Evolutionary conservation across 1,140 invertebrate genomes (phyloP).

Genomic region (Drosophila mojavensis): DNA sequence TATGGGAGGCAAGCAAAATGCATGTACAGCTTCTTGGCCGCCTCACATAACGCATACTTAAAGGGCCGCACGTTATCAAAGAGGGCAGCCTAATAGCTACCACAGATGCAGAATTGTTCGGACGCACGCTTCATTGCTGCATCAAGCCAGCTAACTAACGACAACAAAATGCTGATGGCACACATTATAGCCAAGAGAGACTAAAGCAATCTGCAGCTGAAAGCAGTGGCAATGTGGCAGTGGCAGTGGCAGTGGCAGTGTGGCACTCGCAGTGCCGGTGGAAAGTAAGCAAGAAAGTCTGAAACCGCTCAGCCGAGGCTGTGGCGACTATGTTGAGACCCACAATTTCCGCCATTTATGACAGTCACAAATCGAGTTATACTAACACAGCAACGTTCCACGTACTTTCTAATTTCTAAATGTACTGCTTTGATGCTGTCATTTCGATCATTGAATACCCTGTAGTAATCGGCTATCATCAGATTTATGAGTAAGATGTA

Average conservation of each 20-base stretch:
- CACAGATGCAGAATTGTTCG: conserved; percentile 65
- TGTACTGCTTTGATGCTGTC: conserved; percentile 62
- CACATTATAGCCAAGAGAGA: conserved; percentile 76
- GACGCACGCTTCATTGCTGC: conserved; percentile 72
- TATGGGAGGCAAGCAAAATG: conserved; percentile 41
- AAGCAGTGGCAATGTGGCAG: conserved; percentile 18
- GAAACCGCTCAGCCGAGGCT: conserved; percentile 35
- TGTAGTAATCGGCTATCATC: neutral
- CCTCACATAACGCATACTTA: too few species aligned
- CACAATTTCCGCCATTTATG: conserved; percentile 83
- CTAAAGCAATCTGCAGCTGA: conserved; percentile 19
- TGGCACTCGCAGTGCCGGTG: conserved; percentile 42
- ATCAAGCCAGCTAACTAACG: conserved; percentile 53
- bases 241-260: conserved; percentile 7
- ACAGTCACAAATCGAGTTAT: conserved; percentile 83
- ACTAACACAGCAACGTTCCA: conserved; percentile 63
- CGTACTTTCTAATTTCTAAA: conserved; percentile 82
- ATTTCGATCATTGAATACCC: conserved; percentile 45
- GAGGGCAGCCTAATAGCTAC: conserved; percentile 54
- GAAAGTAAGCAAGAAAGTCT: conserved; percentile 72
- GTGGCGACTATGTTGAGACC: conserved; percentile 48
- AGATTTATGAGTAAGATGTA: too few species aligned
- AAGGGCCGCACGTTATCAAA: conserved; percentile 52
- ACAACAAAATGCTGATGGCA: conserved; percentile 78
- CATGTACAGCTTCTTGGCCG: conserved; percentile 13